Evolutionary conservation across 2,888 invertebrate species (phyloP), one percentile per base, ranked within the genome.

Genomic region (Parochlus steinenii): DNA sequence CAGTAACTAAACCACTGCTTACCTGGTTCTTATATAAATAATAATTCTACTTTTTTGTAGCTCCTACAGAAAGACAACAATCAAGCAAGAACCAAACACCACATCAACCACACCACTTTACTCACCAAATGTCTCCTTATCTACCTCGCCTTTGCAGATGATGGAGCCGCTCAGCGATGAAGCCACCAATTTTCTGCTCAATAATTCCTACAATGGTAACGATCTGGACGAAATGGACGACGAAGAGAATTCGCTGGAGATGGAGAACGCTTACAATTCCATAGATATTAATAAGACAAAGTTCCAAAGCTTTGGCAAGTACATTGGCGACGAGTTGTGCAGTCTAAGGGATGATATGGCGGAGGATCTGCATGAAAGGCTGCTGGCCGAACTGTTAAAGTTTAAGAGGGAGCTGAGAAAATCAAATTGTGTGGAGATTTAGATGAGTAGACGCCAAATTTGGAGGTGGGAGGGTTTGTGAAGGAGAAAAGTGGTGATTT

Each of bases 261-360:
- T 7, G 6, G 36, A 36, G 15, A 31, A 31, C 14, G 31, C 22
- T 5, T 30, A 29, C 14, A 36, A 36, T 30, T 23, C 30, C 15
- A 12, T 36, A 6, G 36, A 36, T 24, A 36, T 36, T 8, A 36
- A 36, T 24, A 36, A 36, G 17, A 36, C 36, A 5, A 36, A 36
- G 18, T 36, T 26, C 19, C 36, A 36, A 16, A 30, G 30, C 14
- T 36, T 36, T 30, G 36, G 36, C 19, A 36, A 30, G 29, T 36
- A 36, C 17, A 36, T 36, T 18, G 36, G 36, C 3, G 30, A 36
- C 16, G 36, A 36, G 24, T 18, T 36, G 5, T 36, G 36, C 19
- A 17, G 24, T 12, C 18, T 36, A 7, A 16, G 36, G 6, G 28
- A 30, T 14, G 30, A 36, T 12, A 11, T 24, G 11, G 36, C 36